These are phyloP conservation scores for Orthosia gracilis DNA, from an alignment of 2,888 invertebrate genomes.

Conservation along the genomic window DNA sequence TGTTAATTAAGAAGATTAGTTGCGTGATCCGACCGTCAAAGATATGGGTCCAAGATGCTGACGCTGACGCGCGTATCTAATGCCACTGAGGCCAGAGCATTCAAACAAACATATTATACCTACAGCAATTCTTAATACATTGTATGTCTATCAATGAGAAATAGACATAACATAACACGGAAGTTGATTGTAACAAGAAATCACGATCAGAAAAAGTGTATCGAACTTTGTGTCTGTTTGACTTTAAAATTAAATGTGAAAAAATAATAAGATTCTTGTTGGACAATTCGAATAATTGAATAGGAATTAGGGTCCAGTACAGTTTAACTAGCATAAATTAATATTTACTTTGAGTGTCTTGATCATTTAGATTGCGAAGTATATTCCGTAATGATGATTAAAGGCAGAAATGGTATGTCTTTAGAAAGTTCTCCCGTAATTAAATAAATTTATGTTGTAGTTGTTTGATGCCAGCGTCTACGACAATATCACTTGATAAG, in stretches of 20 bases:
- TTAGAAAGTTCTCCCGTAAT: not conserved
- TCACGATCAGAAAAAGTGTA: slow-evolving; percentile 1
- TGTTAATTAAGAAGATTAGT: slow-evolving; percentile 40
- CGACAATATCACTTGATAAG: slow-evolving; percentile 11
- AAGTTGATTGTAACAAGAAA: slow-evolving; percentile 26
- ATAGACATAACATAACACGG: slow-evolving; percentile 42
- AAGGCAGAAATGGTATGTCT: not conserved
- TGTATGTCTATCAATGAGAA: slow-evolving; percentile 31
- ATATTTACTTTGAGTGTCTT: slow-evolving; percentile 30
- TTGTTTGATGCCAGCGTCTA: not conserved
- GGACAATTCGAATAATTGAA: slow-evolving; percentile 33
- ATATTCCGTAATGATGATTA: not conserved
- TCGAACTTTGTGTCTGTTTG: slow-evolving; percentile 11
- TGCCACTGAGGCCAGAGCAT: slow-evolving; percentile 18
- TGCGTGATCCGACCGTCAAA: slow-evolving; percentile 22
- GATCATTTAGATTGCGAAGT: not conserved
- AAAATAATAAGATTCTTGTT: slow-evolving; percentile 2
- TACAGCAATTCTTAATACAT: slow-evolving; percentile 32
- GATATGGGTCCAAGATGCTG: slow-evolving; percentile 35
- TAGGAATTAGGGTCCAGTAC: slow-evolving; percentile 23
- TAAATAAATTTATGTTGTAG: not conserved
- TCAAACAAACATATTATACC: slow-evolving; percentile 29
- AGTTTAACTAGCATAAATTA: slow-evolving; percentile 16
- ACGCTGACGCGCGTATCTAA: slow-evolving; percentile 34
- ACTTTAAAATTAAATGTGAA: slow-evolving; percentile 7